phyloP scores from a whole-genome alignment of 2,797 vertebrate species.

The Benthosema pterotum region DNA sequence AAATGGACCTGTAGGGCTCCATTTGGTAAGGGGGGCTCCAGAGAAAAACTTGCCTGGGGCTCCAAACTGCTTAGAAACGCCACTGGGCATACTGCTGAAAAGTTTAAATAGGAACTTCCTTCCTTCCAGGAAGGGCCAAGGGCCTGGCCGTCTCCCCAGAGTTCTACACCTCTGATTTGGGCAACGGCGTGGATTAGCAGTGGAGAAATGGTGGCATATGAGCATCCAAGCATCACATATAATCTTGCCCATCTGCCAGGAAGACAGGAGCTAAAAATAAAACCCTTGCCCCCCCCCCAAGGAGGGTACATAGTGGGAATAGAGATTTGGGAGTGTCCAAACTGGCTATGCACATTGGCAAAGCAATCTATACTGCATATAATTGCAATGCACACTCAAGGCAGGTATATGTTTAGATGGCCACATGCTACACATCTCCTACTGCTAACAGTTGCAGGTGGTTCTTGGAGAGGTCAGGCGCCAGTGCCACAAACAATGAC shows the following conservation, averaged over 20 bases:
- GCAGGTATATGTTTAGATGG: constrained; percentile 20
- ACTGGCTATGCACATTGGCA: constrained; percentile 19
- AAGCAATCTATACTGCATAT: constrained; percentile 2
- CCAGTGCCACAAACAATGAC: too few relatives aligned
- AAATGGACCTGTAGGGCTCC: too few relatives aligned
- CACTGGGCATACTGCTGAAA: constrained; percentile 15
- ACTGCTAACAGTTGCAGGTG: constrained; percentile 1
- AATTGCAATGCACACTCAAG: too few relatives aligned
- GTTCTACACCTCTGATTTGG: constrained; percentile 53
- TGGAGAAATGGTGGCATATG: constrained; percentile 44
- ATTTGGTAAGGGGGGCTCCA: too few relatives aligned
- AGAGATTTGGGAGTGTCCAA: constrained; percentile 47
- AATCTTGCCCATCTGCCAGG: constrained; percentile 66
- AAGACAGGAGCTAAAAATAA: constrained; percentile 81
- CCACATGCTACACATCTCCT: not conserved
- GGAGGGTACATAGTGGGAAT: constrained; percentile 46
- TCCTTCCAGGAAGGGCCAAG: constrained; percentile 31
- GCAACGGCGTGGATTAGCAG: constrained; percentile 62
- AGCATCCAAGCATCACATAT: constrained; percentile 64
- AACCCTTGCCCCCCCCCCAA: constrained; percentile 40
- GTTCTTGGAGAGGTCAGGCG: too few relatives aligned
- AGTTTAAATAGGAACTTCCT: constrained; percentile 36
- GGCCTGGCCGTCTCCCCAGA: constrained; percentile 28
- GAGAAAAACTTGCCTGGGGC: too few relatives aligned
- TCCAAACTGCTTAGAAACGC: too few relatives aligned